Evolutionary conservation across 2,113 vertebrate species (phyloP).

Genomic region (Psittacula cyanocephala): DNA sequence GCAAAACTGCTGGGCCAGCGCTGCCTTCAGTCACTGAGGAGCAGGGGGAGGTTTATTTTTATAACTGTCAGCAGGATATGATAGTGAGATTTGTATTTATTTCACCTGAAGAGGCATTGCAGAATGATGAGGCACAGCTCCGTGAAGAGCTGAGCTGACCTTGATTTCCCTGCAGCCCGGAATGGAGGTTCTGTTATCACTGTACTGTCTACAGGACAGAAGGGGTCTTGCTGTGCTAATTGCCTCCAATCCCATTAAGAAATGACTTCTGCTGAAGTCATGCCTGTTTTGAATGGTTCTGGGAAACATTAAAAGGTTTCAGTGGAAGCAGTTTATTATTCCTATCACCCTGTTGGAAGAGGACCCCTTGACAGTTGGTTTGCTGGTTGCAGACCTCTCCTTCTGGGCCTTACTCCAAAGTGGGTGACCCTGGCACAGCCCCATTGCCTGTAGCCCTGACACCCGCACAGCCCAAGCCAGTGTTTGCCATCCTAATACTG

Average conservation of each 20-base stretch:
- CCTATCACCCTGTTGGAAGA: not conserved
- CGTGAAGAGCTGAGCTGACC: not conserved
- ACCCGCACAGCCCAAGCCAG: not conserved
- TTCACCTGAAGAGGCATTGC: not conserved
- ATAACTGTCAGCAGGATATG: not conserved
- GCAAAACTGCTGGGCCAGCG: not conserved
- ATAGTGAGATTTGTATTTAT: not conserved
- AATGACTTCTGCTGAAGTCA: not conserved
- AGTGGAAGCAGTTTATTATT: not conserved
- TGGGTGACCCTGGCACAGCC: not conserved
- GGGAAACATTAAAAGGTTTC: not conserved
- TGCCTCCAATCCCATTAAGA: not conserved
- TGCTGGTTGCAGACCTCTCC: not conserved
- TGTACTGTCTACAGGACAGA: not conserved
- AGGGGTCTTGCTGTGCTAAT: not conserved
- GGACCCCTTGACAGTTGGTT: not conserved
- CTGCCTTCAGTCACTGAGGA: not conserved
- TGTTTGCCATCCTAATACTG: not conserved
- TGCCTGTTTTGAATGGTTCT: not conserved
- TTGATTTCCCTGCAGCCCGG: not conserved
- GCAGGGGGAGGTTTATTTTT: not conserved
- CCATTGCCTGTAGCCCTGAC: not conserved
- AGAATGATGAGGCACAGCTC: not conserved
- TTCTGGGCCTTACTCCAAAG: not conserved
- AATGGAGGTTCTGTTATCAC: not conserved